Conservation (phyloP, 2,797 vertebrate genomes). For the Threskiornis aethiopicus region DNA sequence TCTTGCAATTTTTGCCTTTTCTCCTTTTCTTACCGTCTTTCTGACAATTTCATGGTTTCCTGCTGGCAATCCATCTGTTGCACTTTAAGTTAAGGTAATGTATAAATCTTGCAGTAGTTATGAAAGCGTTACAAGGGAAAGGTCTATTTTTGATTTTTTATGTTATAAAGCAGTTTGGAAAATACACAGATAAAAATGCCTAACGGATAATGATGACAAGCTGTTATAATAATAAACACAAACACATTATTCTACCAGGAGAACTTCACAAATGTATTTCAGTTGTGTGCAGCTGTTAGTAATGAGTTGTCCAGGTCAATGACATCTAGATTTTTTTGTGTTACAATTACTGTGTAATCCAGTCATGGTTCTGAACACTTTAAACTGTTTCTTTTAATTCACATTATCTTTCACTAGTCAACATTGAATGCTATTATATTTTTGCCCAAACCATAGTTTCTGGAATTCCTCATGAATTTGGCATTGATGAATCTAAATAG, state of each 20-base stretch:
- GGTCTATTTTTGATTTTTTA: not conserved
- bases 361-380: not conserved
- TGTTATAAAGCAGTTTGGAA: not conserved
- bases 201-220: not conserved
- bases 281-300: not conserved
- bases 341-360: not conserved
- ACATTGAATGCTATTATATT: not conserved
- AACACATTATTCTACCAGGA: not conserved
- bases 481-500: not conserved
- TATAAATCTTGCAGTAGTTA: not conserved
- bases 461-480: not conserved
- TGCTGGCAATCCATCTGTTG: not conserved
- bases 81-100: not conserved
- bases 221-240: not conserved
- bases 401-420: not conserved
- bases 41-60: not conserved
- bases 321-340: not conserved
- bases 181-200: not conserved
- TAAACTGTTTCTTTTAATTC: not conserved
- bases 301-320: not conserved
- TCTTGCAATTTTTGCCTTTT: not conserved
- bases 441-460: not conserved
- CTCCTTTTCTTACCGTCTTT: not conserved
- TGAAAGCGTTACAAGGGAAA: not conserved
- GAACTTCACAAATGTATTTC: not conserved